phyloP scores from a whole-genome alignment of 2,113 vertebrate species.

The Furnarius figulus region DNA sequence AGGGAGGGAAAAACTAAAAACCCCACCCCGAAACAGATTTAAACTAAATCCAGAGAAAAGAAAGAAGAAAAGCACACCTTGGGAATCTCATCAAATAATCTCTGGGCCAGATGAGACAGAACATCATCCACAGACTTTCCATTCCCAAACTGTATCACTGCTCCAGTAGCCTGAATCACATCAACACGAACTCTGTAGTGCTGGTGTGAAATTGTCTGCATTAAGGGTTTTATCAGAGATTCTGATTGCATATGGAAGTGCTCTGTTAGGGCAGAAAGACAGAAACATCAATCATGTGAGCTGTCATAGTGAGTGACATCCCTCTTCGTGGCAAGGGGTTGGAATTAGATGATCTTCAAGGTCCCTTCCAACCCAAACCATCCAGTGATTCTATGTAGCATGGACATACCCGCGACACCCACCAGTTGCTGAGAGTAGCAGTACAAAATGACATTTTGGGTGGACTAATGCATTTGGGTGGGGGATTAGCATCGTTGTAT shows the following conservation, averaged over 20 bases:
- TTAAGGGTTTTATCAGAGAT: constrained; percentile 86
- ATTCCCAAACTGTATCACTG: constrained; percentile 85
- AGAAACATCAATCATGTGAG: background rate
- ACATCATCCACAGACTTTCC: constrained; percentile 90
- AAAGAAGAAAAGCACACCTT: constrained; percentile 74
- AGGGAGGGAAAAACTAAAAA: background rate
- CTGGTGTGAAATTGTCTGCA: constrained; percentile 91
- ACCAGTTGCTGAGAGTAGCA: no score
- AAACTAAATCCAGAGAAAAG: background rate
- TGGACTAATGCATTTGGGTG: background rate
- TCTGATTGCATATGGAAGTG: constrained; percentile 95
- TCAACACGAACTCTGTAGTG: constrained; percentile 90
- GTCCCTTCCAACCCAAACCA: background rate
- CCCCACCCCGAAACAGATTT: fast-evolving
- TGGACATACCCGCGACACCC: background rate
- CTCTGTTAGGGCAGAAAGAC: constrained; percentile 73
- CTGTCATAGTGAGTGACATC: background rate
- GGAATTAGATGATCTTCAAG: background rate
- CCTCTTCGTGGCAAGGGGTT: background rate
- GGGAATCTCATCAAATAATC: constrained; percentile 91
- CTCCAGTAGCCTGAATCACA: constrained; percentile 85
- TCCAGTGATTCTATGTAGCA: background rate
- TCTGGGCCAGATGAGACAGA: constrained; percentile 91
- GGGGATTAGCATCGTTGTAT: fast-evolving
- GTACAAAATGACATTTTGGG: background rate